Evolutionary conservation across 1,140 invertebrate species (phyloP).

Genomic region (Drosophila guanche): DNA sequence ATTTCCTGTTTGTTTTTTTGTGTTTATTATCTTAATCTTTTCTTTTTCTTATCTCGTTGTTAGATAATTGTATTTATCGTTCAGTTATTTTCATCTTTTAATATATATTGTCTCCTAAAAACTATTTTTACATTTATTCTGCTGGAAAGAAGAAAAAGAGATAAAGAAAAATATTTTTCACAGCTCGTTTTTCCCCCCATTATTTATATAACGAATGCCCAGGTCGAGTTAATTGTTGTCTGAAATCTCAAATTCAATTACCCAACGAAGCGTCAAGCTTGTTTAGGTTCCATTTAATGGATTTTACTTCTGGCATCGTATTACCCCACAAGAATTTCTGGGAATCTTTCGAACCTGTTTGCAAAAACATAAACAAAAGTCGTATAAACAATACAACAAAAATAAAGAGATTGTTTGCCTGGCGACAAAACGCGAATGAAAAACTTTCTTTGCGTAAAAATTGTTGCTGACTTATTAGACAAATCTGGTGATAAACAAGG

Average conservation of each 20-base stretch:
- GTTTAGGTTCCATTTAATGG: constrained; percentile 41
- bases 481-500: constrained; percentile 51
- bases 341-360: constrained; percentile 50
- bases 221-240: background rate
- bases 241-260: constrained; percentile 27
- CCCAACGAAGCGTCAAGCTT: constrained; percentile 51
- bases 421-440: constrained; percentile 26
- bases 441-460: constrained; percentile 63
- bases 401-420: constrained; percentile 32
- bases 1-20: too few species aligned
- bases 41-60: background rate
- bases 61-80: background rate
- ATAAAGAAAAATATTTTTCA: too few species aligned
- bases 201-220: constrained; percentile 9
- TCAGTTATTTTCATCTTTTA: too few species aligned
- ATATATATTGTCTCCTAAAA: too few species aligned
- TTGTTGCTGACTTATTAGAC: constrained; percentile 52
- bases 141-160: too few species aligned
- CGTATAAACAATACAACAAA: constrained; percentile 1
- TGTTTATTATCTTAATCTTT: constrained; percentile 9
- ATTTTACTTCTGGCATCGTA: constrained; percentile 39
- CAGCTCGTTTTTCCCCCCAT: background rate
- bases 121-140: background rate
- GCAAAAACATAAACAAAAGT: constrained; percentile 41
- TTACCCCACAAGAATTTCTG: constrained; percentile 35